Conservation (phyloP, 2,888 invertebrate genomes). For the Xestoiulus laeticollis region DNA sequence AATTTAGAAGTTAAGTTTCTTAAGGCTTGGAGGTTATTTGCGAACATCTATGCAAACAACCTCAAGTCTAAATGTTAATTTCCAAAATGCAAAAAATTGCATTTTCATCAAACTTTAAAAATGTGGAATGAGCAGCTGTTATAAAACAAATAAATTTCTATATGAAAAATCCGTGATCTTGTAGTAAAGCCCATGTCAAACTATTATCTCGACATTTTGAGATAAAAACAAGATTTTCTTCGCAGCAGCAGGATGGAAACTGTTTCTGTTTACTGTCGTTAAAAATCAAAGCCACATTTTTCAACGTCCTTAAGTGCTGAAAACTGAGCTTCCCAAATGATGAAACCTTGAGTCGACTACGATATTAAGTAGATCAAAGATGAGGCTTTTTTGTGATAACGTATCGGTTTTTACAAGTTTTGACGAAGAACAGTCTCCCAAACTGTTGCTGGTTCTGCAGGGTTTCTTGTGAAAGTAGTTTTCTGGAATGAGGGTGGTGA, state of each 20-base stretch:
- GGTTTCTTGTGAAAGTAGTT: neutral
- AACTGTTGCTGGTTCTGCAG: neutral
- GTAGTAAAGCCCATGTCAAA: too few species aligned
- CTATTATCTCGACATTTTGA: too few species aligned
- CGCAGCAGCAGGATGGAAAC: neutral
- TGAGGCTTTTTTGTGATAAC: neutral
- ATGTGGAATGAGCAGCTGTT: too few species aligned
- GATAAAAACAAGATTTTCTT: too few species aligned
- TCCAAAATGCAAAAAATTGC: too few species aligned
- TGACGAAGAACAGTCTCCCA: neutral
- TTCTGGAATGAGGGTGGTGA: conserved; percentile 3
- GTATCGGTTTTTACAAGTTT: neutral
- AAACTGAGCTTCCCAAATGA: neutral
- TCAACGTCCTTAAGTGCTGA: neutral
- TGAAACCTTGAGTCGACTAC: neutral
- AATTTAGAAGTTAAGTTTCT: too few species aligned
- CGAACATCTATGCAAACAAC: too few species aligned
- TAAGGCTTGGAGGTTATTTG: too few species aligned
- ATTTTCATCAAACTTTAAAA: too few species aligned
- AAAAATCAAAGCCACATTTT: neutral
- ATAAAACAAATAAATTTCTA: too few species aligned
- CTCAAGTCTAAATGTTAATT: too few species aligned
- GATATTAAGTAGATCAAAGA: neutral
- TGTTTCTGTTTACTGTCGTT: neutral
- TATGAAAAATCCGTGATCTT: too few species aligned